A percentile compares a stretch with the other conserved stretches of the same genome.
Conservation (phyloP, 2,797 vertebrate genomes). For the Eutrigla gurnardus region DNA sequence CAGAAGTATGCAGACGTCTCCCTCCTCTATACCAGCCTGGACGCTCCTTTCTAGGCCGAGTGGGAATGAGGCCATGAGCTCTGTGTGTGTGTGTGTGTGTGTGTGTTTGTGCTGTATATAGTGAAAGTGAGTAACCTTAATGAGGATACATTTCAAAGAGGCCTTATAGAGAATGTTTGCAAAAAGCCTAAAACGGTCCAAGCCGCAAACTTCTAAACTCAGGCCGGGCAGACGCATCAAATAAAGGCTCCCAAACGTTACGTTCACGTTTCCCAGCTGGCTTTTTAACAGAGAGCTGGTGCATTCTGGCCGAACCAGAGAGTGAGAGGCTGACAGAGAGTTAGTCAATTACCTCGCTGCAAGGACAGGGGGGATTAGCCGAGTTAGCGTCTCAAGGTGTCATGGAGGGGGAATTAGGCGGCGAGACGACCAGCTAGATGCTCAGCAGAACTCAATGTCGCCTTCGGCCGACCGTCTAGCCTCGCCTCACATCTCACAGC, state of each 20-base stretch:
- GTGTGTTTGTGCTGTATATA: constrained; percentile 30
- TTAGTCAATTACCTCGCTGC: constrained; percentile 57
- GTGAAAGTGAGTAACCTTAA: constrained; percentile 38
- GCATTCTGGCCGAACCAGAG: constrained; percentile 18
- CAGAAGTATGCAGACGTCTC: constrained; percentile 68
- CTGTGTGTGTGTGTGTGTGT: constrained; percentile 7
- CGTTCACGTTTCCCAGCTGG: constrained; percentile 10
- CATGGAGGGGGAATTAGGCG: constrained; percentile 58
- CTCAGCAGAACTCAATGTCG: constrained; percentile 21
- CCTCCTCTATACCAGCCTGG: constrained; percentile 64
- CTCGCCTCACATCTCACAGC: constrained; percentile 9
- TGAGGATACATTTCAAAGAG: constrained; percentile 50
- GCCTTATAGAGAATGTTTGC: constrained; percentile 9
- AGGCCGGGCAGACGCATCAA: neutral
- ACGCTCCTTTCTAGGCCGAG: constrained; percentile 43
- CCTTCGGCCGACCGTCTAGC: neutral
- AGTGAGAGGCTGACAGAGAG: constrained; percentile 15
- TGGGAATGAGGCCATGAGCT: constrained; percentile 58
- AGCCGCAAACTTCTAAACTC: constrained; percentile 26
- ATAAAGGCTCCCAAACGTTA: neutral
- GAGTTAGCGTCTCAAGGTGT: constrained; percentile 59
- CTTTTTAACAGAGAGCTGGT: constrained; percentile 18
- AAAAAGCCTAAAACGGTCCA: constrained; percentile 15
- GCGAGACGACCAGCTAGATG: constrained; percentile 44
- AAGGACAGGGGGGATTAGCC: constrained; percentile 71